Conservation (phyloP, 2,797 vertebrate genomes). For the Tokudaia tokunoshimensis region DNA sequence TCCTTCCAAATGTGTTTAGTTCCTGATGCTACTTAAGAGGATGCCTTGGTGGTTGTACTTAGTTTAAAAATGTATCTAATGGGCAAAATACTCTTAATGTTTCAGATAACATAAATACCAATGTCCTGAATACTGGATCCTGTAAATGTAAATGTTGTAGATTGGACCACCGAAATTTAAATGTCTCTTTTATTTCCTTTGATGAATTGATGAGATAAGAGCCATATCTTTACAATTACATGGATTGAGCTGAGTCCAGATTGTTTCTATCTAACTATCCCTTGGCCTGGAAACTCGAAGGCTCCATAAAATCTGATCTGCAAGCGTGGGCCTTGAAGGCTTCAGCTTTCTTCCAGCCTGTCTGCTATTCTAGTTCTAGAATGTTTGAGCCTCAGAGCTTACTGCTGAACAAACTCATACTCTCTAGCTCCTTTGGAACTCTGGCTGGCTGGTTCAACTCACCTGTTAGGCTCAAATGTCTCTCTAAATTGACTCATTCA, state of each 20-base stretch:
- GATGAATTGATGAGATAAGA: not conserved
- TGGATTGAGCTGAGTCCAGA: not conserved
- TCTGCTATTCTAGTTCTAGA: not conserved
- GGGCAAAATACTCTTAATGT: not conserved
- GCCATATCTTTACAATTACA: not conserved
- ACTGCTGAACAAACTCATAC: not conserved
- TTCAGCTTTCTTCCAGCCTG: not conserved
- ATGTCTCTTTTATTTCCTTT: not conserved
- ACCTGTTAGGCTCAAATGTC: not conserved
- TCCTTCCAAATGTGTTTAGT: not conserved
- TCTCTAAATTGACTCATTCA: not conserved
- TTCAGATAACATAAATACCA: not conserved
- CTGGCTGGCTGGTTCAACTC: not conserved
- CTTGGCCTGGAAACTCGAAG: not conserved
- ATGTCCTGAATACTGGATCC: not conserved
- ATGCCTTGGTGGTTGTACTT: not conserved
- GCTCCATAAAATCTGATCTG: not conserved
- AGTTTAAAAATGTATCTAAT: not conserved
- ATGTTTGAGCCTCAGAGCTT: not conserved
- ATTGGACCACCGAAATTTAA: not conserved
- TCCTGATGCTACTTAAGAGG: not conserved
- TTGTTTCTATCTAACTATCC: not conserved
- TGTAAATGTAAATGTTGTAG: too few relatives aligned
- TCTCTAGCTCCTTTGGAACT: not conserved
- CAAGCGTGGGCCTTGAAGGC: not conserved